phyloP scores from a whole-genome alignment of 2,888 invertebrate genomes.

The Nymphalis c-album region DNA sequence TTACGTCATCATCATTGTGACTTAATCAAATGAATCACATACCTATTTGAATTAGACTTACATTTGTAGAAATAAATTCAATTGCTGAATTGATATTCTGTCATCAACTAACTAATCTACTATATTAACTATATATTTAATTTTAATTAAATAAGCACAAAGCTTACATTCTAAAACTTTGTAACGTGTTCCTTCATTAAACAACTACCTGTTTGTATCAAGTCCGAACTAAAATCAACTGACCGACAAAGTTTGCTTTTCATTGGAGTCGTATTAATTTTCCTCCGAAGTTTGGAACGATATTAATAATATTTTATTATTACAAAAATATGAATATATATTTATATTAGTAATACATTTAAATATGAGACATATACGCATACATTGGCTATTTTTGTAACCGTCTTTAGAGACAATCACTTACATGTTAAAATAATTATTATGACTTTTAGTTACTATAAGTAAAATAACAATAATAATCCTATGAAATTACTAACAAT shows the following conservation, averaged over 20 bases:
- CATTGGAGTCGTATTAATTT: constrained; percentile 20
- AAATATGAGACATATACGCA: not conserved
- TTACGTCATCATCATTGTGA: no score
- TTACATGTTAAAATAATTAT: no score
- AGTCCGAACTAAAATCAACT: constrained; percentile 28
- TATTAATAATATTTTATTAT: not conserved
- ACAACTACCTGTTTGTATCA: constrained; percentile 25
- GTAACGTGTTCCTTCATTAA: constrained; percentile 9
- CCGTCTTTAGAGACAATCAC: no score
- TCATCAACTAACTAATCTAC: not conserved
- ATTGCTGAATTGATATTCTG: no score
- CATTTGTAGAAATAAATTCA: no score
- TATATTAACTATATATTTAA: not conserved
- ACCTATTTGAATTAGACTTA: no score
- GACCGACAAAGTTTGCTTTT: constrained; percentile 27
- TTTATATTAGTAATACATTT: not conserved
- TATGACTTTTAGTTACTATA: no score
- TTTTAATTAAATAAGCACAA: not conserved
- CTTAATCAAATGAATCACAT: no score
- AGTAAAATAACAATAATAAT: no score
- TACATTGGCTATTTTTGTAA: no score
- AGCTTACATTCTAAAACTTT: constrained; percentile 5
- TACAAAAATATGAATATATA: no score
- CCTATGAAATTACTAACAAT: no score
- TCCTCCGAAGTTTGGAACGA: not conserved